Evolutionary conservation across 2,888 invertebrate genomes (phyloP).

Genomic region (Brachynemurus nebulosus): DNA sequence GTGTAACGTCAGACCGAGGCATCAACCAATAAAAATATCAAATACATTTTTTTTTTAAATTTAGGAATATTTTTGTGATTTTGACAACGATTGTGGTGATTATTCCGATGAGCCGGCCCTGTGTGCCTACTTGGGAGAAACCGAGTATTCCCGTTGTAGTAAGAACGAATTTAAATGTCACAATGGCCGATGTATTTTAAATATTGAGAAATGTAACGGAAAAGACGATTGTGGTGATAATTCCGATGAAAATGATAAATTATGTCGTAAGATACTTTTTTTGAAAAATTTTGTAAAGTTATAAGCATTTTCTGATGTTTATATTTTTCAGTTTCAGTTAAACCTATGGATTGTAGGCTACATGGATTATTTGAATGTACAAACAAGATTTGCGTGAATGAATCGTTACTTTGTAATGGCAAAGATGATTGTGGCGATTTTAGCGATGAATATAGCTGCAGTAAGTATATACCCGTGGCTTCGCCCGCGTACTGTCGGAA

Average conservation of each 20-base stretch:
- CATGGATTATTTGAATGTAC: slow-evolving; percentile 48
- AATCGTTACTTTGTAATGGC: slow-evolving; percentile 54
- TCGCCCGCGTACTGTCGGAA: too few relatives aligned
- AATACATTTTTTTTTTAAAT: slow-evolving; percentile 11
- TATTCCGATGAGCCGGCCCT: slow-evolving; percentile 52
- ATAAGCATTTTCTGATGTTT: slow-evolving; percentile 27
- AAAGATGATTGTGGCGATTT: slow-evolving; percentile 58
- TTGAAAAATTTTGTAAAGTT: slow-evolving; percentile 25
- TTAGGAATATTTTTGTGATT: slow-evolving; percentile 47
- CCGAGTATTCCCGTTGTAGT: slow-evolving; percentile 23
- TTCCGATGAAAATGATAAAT: slow-evolving; percentile 44
- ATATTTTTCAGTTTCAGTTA: neutral
- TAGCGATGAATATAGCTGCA: slow-evolving; percentile 47
- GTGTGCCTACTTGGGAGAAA: slow-evolving; percentile 29
- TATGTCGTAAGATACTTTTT: slow-evolving; percentile 30
- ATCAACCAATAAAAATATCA: too few relatives aligned
- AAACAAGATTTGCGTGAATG: slow-evolving; percentile 59
- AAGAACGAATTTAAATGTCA: slow-evolving; percentile 44
- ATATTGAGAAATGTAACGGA: slow-evolving; percentile 55
- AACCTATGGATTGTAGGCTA: slow-evolving; percentile 21
- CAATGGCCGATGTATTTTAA: slow-evolving; percentile 49
- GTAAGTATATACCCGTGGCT: slow-evolving; percentile 29
- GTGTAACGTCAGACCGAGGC: too few relatives aligned
- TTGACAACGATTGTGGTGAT: slow-evolving; percentile 52
- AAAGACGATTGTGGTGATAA: slow-evolving; percentile 54